Percentiles rank a stretch among this genome's conserved stretches.
Evolutionary conservation across 2,888 invertebrate species (phyloP).

Genomic region (Pheosia gnoma): DNA sequence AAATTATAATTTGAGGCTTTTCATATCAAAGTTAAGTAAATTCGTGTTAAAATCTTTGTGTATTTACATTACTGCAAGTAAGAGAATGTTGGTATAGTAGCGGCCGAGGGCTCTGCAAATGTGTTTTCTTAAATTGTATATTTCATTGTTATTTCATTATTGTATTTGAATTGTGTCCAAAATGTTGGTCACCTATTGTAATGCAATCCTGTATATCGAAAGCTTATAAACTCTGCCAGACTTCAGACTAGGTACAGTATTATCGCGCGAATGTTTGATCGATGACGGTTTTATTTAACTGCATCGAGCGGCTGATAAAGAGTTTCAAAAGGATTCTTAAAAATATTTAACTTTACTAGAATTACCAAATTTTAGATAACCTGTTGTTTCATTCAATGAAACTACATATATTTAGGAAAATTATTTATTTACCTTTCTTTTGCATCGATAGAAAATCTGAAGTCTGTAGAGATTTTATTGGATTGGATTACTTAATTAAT

Average conservation of each 20-base stretch:
- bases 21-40: too few species aligned
- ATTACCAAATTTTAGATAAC: background rate
- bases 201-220: background rate
- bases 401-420: too few species aligned
- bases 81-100: too few species aligned
- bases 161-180: background rate
- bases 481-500: too few species aligned
- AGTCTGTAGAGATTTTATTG: too few species aligned
- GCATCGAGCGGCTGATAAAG: background rate
- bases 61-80: too few species aligned
- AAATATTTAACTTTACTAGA: background rate
- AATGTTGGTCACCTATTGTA: constrained; percentile 1
- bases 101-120: background rate
- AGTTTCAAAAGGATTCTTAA: background rate
- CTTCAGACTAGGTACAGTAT: background rate
- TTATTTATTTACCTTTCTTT: too few species aligned
- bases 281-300: constrained; percentile 1
- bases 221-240: background rate
- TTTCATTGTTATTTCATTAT: background rate
- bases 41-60: too few species aligned
- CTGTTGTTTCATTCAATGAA: too few species aligned
- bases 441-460: too few species aligned
- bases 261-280: background rate
- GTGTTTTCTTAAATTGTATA: background rate
- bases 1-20: too few species aligned